These are phyloP conservation scores for Eospalax fontanierii DNA, from an alignment of 2,797 vertebrate species.

Conservation along the genomic window DNA sequence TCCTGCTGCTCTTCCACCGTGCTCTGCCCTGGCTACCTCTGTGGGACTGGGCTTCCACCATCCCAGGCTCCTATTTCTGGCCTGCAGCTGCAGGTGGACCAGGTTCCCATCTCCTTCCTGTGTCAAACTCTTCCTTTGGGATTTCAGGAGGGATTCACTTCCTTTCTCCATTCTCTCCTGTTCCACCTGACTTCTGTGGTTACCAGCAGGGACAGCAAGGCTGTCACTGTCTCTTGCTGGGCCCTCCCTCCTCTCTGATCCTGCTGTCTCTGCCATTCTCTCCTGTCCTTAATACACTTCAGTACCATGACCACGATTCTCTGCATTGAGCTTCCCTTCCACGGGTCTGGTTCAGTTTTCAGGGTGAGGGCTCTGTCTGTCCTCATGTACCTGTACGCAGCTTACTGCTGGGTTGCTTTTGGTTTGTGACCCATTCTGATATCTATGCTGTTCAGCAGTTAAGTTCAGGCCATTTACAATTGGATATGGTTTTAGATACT, in stretches of 20 bases:
- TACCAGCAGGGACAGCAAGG: not conserved
- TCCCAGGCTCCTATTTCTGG: not conserved
- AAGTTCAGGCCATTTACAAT: not conserved
- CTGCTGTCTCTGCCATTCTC: not conserved
- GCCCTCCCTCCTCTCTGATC: not conserved
- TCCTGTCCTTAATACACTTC: not conserved
- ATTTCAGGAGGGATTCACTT: not conserved
- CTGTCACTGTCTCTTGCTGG: not conserved
- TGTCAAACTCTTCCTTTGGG: not conserved
- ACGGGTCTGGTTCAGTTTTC: not conserved
- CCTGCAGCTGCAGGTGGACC: not conserved
- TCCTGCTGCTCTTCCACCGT: too few species aligned
- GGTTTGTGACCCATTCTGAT: slow-evolving; percentile 8
- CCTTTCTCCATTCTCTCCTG: not conserved
- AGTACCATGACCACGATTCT: not conserved
- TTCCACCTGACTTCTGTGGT: not conserved
- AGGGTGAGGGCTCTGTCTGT: not conserved
- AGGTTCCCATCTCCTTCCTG: not conserved
- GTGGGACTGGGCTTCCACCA: not conserved
- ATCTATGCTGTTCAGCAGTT: not conserved
- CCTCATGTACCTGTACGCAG: not conserved
- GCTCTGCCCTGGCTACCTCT: not conserved
- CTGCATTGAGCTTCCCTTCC: not conserved
- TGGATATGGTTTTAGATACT: not conserved
- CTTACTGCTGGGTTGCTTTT: not conserved